Conservation (phyloP, 2,113 vertebrate species). For the Pica pica region DNA sequence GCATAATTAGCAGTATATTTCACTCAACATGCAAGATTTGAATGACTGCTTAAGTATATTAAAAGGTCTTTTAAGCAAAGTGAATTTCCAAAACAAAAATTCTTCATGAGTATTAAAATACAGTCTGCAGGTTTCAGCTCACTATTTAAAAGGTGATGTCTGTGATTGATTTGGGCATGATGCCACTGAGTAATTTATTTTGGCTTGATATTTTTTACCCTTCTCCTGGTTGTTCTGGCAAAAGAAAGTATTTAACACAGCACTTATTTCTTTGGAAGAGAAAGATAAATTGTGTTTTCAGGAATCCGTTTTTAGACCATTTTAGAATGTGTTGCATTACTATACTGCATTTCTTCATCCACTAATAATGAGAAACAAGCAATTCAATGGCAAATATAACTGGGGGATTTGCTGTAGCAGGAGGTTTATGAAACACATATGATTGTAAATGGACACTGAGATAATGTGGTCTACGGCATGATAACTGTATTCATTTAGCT, state of each 20-base stretch:
- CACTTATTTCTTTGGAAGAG: slow-evolving; percentile 32
- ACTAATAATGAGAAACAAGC: slow-evolving; percentile 62
- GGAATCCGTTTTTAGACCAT: slow-evolving; percentile 33
- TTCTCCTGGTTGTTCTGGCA: slow-evolving; percentile 3
- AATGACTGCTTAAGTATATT: neutral
- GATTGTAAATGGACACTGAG: slow-evolving; percentile 44
- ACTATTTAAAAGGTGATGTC: slow-evolving; percentile 49
- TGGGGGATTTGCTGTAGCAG: slow-evolving; percentile 49
- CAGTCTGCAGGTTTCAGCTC: slow-evolving; percentile 36
- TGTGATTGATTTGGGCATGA: slow-evolving; percentile 55
- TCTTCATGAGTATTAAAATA: slow-evolving; percentile 5
- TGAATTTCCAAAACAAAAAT: slow-evolving; percentile 23
- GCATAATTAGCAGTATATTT: neutral
- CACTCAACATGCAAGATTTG: neutral
- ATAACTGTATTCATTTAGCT: slow-evolving; percentile 48
- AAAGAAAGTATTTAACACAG: slow-evolving; percentile 40
- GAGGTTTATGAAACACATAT: slow-evolving; percentile 49
- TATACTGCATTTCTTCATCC: slow-evolving; percentile 47
- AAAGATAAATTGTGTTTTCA: slow-evolving; percentile 53
- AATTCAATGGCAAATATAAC: slow-evolving; percentile 56
- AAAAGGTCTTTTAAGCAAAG: slow-evolving; percentile 16
- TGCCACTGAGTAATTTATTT: slow-evolving; percentile 65
- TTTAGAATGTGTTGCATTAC: slow-evolving; percentile 36
- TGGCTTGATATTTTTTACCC: neutral
- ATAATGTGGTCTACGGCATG: slow-evolving; percentile 29